Conservation (phyloP, 1,140 invertebrate genomes). For the Drosophila albomicans region DNA sequence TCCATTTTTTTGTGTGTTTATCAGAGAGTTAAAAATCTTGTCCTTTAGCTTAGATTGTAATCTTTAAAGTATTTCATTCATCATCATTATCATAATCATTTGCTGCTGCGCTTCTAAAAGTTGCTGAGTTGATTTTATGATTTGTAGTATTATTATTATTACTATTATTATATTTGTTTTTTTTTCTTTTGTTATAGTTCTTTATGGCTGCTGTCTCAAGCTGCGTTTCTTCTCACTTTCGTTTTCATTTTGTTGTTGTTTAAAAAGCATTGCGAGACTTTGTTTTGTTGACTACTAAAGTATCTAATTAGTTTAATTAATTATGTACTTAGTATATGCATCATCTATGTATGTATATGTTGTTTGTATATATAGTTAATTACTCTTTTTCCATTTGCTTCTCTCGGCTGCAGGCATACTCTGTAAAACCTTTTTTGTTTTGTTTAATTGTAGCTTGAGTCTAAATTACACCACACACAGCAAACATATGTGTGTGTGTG, state of each 20-base stretch:
- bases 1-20: conserved; percentile 43
- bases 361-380: conserved; percentile 57
- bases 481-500: conserved; percentile 12
- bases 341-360: conserved; percentile 63
- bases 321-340: conserved; percentile 36
- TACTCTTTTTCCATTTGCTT: conserved; percentile 37
- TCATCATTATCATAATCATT: conserved; percentile 43
- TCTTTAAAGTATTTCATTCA: conserved; percentile 66
- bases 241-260: conserved; percentile 31
- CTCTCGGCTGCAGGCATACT: conserved; percentile 64
- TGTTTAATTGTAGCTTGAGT: conserved; percentile 65
- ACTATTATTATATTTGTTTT: neutral
- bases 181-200: conserved; percentile 2
- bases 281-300: conserved; percentile 64
- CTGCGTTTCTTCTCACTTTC: conserved; percentile 21
- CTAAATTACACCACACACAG: conserved; percentile 62
- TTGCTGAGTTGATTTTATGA: conserved; percentile 53
- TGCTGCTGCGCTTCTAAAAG: conserved; percentile 50
- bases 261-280: conserved; percentile 75
- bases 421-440: conserved; percentile 72
- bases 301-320: conserved; percentile 66
- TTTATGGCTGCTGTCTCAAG: conserved; percentile 49
- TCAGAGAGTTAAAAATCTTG: conserved; percentile 77
- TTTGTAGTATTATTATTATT: conserved; percentile 9
- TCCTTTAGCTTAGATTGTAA: conserved; percentile 59